Base-by-base conservation (phyloP, 2,797 vertebrate genomes). In the Limnodromus scolopaceus region DNA sequence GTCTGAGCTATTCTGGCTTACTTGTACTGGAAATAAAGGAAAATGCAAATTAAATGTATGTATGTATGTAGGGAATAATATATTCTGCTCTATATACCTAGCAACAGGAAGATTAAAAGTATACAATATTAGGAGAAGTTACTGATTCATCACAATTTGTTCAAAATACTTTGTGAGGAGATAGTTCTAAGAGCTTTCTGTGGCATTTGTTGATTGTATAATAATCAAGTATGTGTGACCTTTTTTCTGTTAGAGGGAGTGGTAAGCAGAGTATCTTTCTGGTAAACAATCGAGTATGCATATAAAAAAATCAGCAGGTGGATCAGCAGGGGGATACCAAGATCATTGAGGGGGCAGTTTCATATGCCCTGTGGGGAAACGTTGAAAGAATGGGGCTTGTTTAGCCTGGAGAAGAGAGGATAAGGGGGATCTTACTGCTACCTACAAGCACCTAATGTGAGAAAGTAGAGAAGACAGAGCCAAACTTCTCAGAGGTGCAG, bases 1-100 rank as follows among this genome's bases (percentile, higher is more conserved):
- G 78, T 94, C 89, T 92, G 71, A 83, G n/a, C 16, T 91, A 30
- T 81, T 82, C 30, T 43, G 53, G 45, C 11, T 84, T 71, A 46
- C 58, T 91, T 85, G 16, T 13, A 63, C 16, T 45, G 55, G 64
- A 91, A 80, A 55, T 10, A 89, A 58, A 92, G 19, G 63, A 79
- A 95, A 84, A 76, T 23, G 25, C 9, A 49, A 81, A 68, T 64
- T 61, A 69, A 92, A 28, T 46, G 39, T 58, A 68, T 61, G 8
- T 39, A 27, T 34, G 3, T 39, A 88, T 60, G 36, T 20, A 51
- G 7, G 27, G 10, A 89, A 39, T 54, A 14, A 65, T 66, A 65
- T 63, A 57, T 72, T 89, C 39, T 69, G 3, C 13, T 79, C 17
- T 84, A 46, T 68, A 49, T 54, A 20, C 1, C 4, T 36, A 65